These are phyloP conservation scores for Origma solitaria DNA, from an alignment of 2,113 vertebrate species.

Conservation along the genomic window DNA sequence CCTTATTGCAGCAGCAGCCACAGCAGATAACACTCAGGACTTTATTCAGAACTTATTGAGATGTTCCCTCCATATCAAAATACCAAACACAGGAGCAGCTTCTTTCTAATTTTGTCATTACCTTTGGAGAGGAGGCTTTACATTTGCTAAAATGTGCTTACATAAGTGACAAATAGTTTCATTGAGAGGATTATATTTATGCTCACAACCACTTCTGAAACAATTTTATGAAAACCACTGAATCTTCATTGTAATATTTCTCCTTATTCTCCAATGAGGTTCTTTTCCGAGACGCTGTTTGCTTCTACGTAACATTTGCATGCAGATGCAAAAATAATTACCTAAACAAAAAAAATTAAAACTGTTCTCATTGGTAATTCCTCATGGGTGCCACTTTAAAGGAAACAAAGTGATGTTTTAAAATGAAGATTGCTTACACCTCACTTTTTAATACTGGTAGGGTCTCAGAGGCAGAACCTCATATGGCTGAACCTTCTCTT, in stretches of 20 bases:
- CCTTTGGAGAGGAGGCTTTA: background rate
- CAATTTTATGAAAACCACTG: background rate
- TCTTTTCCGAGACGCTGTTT: background rate
- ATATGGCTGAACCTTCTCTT: background rate
- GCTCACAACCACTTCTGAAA: background rate
- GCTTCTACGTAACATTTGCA: background rate
- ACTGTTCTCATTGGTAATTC: background rate
- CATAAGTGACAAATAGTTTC: background rate
- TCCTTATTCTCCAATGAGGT: background rate
- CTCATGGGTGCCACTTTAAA: background rate
- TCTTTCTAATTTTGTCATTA: background rate
- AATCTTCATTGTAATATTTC: background rate
- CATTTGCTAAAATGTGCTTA: background rate
- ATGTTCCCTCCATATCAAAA: background rate
- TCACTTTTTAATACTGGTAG: background rate
- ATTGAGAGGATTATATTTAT: background rate
- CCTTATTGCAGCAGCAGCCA: background rate
- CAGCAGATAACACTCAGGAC: background rate
- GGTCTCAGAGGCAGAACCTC: background rate
- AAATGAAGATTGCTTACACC: background rate
- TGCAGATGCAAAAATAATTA: constrained; percentile 3
- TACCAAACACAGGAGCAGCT: background rate
- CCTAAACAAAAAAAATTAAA: background rate
- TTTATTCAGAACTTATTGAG: background rate
- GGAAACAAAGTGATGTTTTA: background rate